phyloP scores from a whole-genome alignment of 2,113 vertebrate genomes.

The Pogona vitticeps region DNA sequence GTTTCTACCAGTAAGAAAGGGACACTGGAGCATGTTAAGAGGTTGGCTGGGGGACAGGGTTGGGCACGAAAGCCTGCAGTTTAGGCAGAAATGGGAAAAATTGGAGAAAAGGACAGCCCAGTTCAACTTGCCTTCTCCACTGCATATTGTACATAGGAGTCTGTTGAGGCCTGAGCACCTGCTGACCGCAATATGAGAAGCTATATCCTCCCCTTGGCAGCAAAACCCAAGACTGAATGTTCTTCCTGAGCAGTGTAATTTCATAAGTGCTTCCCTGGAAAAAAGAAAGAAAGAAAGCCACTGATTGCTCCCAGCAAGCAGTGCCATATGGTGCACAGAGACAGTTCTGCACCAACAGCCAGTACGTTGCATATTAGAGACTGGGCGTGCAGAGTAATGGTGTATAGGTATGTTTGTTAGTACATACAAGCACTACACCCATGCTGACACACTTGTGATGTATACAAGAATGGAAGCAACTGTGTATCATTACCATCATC shows the following conservation, averaged over 20 bases:
- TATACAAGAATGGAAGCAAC: neutral
- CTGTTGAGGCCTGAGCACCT: neutral
- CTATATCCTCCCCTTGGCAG: neutral
- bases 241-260: neutral
- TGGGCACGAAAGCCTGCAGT: neutral
- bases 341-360: neutral
- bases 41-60: neutral
- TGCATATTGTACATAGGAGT: neutral
- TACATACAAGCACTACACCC: neutral
- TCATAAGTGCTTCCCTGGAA: conserved; percentile 4
- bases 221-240: neutral
- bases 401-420: neutral
- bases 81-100: neutral
- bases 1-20: neutral
- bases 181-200: neutral
- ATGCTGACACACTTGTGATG: neutral
- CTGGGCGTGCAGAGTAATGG: neutral
- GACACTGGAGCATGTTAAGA: neutral
- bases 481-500: too few relatives aligned
- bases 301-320: neutral
- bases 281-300: neutral
- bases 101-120: neutral
- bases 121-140: neutral
- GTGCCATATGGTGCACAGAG: neutral
- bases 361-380: neutral